Evolutionary conservation across 1,140 invertebrate species (phyloP).

Genomic region (Euura saliciscinereae): DNA sequence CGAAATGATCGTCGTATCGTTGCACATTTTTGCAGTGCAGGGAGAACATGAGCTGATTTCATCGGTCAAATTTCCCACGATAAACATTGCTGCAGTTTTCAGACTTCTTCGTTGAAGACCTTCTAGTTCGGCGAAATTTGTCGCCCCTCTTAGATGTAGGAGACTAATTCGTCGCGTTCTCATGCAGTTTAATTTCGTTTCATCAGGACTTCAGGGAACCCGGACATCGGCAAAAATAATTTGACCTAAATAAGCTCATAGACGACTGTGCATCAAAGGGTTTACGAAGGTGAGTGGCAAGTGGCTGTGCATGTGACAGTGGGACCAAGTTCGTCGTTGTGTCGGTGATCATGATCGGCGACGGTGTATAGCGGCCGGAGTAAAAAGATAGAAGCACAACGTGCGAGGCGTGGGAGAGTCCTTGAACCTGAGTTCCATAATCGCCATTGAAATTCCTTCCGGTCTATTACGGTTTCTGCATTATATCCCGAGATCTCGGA

Average conservation of each 20-base stretch:
- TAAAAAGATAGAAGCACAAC: no score
- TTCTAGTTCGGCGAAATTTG: neutral
- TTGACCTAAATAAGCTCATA: neutral
- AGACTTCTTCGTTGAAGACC: neutral
- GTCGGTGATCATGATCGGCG: no score
- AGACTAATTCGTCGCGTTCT: neutral
- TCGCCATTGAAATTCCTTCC: slow-evolving; percentile 7
- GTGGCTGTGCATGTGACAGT: no score
- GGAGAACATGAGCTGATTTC: neutral
- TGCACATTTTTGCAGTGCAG: neutral
- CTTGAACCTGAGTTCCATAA: neutral
- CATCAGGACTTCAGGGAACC: neutral
- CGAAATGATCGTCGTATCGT: neutral
- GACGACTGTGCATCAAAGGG: no score
- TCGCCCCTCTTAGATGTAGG: no score
- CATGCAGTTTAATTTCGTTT: neutral
- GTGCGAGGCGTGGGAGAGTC: neutral
- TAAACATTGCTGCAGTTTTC: neutral
- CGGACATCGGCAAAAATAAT: neutral
- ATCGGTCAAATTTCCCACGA: neutral
- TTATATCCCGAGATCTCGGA: slow-evolving; percentile 5
- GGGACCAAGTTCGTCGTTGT: no score
- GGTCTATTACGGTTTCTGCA: neutral
- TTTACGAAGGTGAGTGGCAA: no score
- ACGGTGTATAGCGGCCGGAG: no score